phyloP scores from a whole-genome alignment of 2,888 invertebrate genomes.

The Cosmorhoe ocellata region DNA sequence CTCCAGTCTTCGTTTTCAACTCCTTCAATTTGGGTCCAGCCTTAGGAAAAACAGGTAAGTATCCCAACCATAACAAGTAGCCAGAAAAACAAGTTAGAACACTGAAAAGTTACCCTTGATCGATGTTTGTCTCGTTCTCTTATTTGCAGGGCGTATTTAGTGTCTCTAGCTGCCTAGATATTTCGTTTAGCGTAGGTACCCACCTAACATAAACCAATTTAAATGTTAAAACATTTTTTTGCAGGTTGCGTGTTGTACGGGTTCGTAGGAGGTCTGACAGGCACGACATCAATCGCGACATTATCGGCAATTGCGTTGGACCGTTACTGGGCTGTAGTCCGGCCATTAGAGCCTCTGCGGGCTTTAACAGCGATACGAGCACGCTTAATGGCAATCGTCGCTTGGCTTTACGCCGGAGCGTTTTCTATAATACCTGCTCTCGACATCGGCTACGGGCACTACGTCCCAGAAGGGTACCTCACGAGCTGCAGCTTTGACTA shows the following conservation, averaged over 20 bases:
- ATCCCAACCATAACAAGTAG: not conserved
- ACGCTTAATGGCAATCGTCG: constrained; percentile 82
- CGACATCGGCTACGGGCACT: constrained; percentile 87
- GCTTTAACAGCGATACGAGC: constrained; percentile 84
- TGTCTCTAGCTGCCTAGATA: too few relatives aligned
- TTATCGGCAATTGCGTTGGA: constrained; percentile 91
- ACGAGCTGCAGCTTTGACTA: constrained; percentile 95
- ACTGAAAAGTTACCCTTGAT: too few relatives aligned
- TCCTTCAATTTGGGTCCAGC: constrained; percentile 88
- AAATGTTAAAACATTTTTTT: constrained; percentile 43
- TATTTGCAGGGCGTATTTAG: too few relatives aligned
- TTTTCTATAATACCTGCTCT: constrained; percentile 88
- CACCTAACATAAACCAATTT: not conserved
- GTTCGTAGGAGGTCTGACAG: constrained; percentile 90
- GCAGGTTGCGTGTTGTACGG: constrained; percentile 90
- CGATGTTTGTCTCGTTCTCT: too few relatives aligned
- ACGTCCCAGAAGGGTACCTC: constrained; percentile 92
- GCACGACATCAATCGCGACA: constrained; percentile 91
- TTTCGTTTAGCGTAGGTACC: too few relatives aligned
- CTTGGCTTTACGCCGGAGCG: constrained; percentile 88
- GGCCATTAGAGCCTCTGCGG: constrained; percentile 87
- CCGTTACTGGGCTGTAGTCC: constrained; percentile 91
- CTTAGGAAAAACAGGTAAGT: constrained; percentile 86
- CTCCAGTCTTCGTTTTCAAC: constrained; percentile 89
- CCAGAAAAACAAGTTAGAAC: too few relatives aligned